Conservation (phyloP, 2,888 invertebrate genomes). For the Drosophila nr. fundita region DNA sequence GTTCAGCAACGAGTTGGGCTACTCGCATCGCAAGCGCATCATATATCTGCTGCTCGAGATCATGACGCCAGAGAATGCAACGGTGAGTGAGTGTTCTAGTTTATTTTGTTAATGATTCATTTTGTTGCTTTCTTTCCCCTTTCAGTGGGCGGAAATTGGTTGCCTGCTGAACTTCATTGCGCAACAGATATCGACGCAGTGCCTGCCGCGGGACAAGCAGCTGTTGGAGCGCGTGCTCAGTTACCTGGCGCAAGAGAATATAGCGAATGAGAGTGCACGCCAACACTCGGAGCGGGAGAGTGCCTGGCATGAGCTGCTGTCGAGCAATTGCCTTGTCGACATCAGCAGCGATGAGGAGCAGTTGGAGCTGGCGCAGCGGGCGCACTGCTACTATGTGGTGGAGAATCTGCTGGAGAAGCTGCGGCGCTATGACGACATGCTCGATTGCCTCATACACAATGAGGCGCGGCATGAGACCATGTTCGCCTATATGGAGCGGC, state of each 20-base stretch:
- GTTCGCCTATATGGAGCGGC: constrained; percentile 86
- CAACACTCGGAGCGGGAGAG: constrained; percentile 90
- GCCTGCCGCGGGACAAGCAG: constrained; percentile 84
- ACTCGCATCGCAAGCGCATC: constrained; percentile 90
- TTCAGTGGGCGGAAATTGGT: constrained; percentile 86
- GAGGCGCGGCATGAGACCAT: constrained; percentile 87
- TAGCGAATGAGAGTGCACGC: constrained; percentile 83
- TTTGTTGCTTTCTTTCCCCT: background rate
- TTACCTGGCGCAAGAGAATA: constrained; percentile 86
- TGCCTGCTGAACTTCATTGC: constrained; percentile 89
- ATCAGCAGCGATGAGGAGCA: constrained; percentile 87
- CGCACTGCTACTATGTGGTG: constrained; percentile 90
- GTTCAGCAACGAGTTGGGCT: constrained; percentile 90
- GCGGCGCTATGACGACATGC: constrained; percentile 88
- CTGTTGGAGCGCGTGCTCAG: constrained; percentile 88
- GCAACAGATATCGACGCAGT: constrained; percentile 87
- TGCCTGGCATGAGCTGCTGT: constrained; percentile 89
- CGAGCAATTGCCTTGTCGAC: constrained; percentile 87
- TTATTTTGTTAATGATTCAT: background rate
- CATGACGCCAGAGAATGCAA: constrained; percentile 89
- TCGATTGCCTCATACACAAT: constrained; percentile 89
- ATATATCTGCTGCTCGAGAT: constrained; percentile 92
- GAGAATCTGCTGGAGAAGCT: constrained; percentile 89
- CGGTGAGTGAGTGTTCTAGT: constrained; percentile 85
- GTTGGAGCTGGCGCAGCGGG: constrained; percentile 87